phyloP scores from a whole-genome alignment of 2,888 invertebrate species.

The Macrostomum cliftonense region DNA sequence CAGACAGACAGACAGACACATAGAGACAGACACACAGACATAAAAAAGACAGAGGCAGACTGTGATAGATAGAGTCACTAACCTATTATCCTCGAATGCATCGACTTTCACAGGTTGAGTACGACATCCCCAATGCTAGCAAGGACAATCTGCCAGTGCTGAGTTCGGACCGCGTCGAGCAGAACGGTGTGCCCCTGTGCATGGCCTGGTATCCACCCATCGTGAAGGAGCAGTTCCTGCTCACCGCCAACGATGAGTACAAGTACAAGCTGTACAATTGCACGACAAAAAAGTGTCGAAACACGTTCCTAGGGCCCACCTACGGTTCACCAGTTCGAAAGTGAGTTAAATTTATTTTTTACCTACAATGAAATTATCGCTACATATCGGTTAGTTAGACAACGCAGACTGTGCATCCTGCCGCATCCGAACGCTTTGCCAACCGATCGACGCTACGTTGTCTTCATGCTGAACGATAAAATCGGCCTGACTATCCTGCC shows the following conservation, averaged over 20 bases:
- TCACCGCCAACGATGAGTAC: constrained; percentile 48
- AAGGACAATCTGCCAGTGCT: constrained; percentile 30
- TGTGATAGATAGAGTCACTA: no score
- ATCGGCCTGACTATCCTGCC: constrained; percentile 53
- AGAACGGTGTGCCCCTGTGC: constrained; percentile 45
- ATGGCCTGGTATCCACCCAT: constrained; percentile 41
- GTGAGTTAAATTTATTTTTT: constrained; percentile 16
- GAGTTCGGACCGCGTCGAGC: constrained; percentile 47
- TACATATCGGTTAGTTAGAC: constrained; percentile 3
- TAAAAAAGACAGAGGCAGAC: no score
- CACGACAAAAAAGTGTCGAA: constrained; percentile 47
- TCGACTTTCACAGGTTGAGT: constrained; percentile 31
- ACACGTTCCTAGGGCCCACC: constrained; percentile 51
- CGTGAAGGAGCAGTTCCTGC: constrained; percentile 40
- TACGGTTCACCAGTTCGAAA: constrained; percentile 46
- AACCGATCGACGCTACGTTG: constrained; percentile 40
- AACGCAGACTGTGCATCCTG: constrained; percentile 6
- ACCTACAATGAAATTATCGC: background rate
- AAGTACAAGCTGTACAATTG: constrained; percentile 53
- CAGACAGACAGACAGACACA: no score
- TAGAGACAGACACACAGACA: no score
- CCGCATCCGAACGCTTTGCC: constrained; percentile 29
- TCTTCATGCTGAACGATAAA: constrained; percentile 48
- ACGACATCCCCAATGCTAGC: constrained; percentile 27
- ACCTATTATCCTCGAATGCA: no score